Conservation (phyloP, 2,888 invertebrate genomes). For the Argynnis bischoffii region DNA sequence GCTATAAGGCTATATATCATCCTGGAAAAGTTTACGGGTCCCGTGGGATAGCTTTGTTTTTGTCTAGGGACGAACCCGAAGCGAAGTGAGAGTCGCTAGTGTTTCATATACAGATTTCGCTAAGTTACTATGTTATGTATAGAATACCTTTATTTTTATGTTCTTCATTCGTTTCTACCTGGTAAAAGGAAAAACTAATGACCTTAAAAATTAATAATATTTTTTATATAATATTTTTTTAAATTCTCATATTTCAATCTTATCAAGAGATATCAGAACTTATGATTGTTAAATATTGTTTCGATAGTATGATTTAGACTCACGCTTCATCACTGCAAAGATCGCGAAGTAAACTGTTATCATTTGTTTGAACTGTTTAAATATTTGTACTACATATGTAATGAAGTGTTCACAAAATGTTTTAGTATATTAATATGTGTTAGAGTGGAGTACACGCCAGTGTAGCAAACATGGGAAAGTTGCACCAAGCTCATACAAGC, state of each 20-base stretch:
- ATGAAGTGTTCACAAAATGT: constrained; percentile 32
- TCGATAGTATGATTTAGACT: constrained; percentile 1
- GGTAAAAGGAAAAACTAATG: too few species aligned
- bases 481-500: constrained; percentile 45
- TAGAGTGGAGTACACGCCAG: constrained; percentile 6
- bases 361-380: constrained; percentile 26
- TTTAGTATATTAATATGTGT: constrained; percentile 25
- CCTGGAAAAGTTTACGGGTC: too few species aligned
- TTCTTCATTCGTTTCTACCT: too few species aligned
- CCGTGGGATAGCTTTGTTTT: too few species aligned
- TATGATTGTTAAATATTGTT: background rate
- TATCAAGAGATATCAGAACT: background rate
- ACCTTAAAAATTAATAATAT: too few species aligned
- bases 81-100: too few species aligned
- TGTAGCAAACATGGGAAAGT: constrained; percentile 44
- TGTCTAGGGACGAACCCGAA: too few species aligned
- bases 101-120: too few species aligned
- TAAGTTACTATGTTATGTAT: too few species aligned
- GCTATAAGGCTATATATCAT: too few species aligned
- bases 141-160: too few species aligned
- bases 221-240: too few species aligned
- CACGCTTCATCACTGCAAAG: background rate
- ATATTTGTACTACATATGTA: constrained; percentile 29
- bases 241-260: background rate
- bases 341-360: constrained; percentile 16